A percentile compares a stretch with the other conserved stretches of the same genome.
Evolutionary conservation across 2,797 vertebrate species (phyloP).

Genomic region (Danio choprae): DNA sequence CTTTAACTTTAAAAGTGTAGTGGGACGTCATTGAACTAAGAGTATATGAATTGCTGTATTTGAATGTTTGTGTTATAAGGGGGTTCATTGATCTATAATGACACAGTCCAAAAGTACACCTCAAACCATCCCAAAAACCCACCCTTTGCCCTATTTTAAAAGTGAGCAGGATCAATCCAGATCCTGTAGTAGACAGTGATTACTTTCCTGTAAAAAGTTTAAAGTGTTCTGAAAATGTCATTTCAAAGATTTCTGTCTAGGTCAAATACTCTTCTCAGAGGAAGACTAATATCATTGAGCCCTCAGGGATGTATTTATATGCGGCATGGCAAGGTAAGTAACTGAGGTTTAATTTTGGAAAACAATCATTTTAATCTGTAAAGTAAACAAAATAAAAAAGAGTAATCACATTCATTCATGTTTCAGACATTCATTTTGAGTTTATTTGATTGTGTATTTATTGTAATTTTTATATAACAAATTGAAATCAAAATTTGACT

Average conservation of each 20-base stretch:
- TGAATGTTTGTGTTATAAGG: background rate
- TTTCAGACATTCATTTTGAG: background rate
- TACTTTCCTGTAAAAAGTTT: constrained; percentile 26
- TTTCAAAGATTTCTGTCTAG: constrained; percentile 49
- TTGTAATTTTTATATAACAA: background rate
- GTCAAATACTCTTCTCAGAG: constrained; percentile 51
- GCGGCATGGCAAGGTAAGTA: constrained; percentile 50
- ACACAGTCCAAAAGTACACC: constrained; percentile 5
- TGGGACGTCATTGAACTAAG: no score
- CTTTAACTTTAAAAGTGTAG: no score
- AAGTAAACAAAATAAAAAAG: background rate
- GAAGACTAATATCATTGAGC: constrained; percentile 32
- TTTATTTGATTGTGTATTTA: background rate
- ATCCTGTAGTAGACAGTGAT: constrained; percentile 37
- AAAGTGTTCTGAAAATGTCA: constrained; percentile 39
- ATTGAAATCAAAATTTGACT: background rate
- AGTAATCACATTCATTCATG: background rate
- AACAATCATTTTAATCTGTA: background rate
- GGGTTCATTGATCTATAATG: background rate
- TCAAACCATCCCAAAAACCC: background rate
- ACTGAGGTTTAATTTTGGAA: background rate
- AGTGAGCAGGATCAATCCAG: constrained; percentile 29
- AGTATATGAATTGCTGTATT: background rate
- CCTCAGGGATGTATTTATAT: constrained; percentile 20
- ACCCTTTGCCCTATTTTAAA: constrained; percentile 46